Evolutionary conservation across 2,113 vertebrate genomes (phyloP), one percentile per base, ranked within the genome.

Genomic region (Varanus salvator): DNA sequence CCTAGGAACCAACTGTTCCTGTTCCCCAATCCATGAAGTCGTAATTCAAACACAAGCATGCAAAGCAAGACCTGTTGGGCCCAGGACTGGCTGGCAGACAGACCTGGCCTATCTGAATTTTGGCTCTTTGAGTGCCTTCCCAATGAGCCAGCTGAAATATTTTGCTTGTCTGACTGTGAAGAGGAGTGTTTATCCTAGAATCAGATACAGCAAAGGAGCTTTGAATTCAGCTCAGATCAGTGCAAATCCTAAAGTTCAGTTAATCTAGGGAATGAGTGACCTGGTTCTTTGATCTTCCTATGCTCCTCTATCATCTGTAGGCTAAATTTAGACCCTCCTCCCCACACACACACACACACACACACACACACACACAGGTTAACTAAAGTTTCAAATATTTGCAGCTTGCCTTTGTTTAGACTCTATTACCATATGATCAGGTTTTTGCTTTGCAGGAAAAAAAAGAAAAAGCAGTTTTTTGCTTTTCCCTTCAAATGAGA

Each of bases 241-340:
- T 92, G 91, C 90, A 88, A 89, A 87, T 94, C 0, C 44, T 89
- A 89, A 90, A 64, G 83, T 77, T 94, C 94, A 92, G 92, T 93
- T 95, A 95, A 96, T 91, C 92, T 95, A 93, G 94, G 94, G 92
- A 96, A 95, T 96, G 88, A 96, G 85, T 95, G 94, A 95, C 96
- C 94, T 93, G 90, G 80, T 87, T 95, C 96, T 96, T 96, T 96
- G 95, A 96, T 96, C 95, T 94, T 94, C 2, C 84, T 94, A 88
- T 94, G 88, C 94, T 95, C 94, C 93, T 74, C 2, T 93, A 92
- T 94, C 94, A 91, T 85, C 93, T 94, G 88, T 91, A 91, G 87
- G 92, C 94, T 95, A 95, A 92, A 94, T 93, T 95, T 95, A 95
- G 94, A 38, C 29, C n/a, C 93, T 91, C 91, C 93, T 76, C 14